Base-by-base conservation (phyloP, 1,140 invertebrate species). In the Rhagoletis pomonella region DNA sequence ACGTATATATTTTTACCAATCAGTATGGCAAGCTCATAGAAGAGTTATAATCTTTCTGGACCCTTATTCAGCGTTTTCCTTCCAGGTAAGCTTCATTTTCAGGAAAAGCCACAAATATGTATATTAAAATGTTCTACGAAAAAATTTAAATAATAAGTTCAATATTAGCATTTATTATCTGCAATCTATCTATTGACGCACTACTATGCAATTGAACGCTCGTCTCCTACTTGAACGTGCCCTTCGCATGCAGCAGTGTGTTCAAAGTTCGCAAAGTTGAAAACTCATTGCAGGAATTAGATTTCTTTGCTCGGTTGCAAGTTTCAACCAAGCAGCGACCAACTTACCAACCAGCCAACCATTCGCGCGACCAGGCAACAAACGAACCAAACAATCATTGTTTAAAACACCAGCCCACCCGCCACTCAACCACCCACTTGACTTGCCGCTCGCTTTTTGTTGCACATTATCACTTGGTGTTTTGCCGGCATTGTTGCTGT, bases 261-360 rank as follows among this genome's bases (percentile, higher is more conserved):
- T 77, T n/a, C 69, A 55, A 77, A 77, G 14, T 77, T 50, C 44
- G 69, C 6, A 81, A 81, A 81, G 47, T 55, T 81, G 50, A 50
- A 81, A 81, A 81, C 73, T 81, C 19, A 58, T 81, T 81, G 47
- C 44, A 6, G 3, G n/a, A 55, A 50, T 81, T 81, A 55, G 73
- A 81, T 81, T 81, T 81, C 73, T 19, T 81, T 81, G 73, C 73
- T 55, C 39, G 42, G 47, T 9, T 19, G 47, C 42, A 9, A 81
- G 19, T 19, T 55, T 47, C 9, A 39, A 4, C 29, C 64, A 39
- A 67, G n/a, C 0, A 67, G 29, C 29, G 39, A 39, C n/a, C 64
- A 67, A 67, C 64, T 39, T 4, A 67, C 19, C 64, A 67, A 29
- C n/a, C 64, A 29, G 19, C 64, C 6, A 55, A 81, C n/a, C 47